Percentiles rank a stretch among this genome's conserved stretches.
Evolutionary conservation across 2,113 vertebrate species (phyloP).

Genomic region (Orthochromis malagaraziensis): DNA sequence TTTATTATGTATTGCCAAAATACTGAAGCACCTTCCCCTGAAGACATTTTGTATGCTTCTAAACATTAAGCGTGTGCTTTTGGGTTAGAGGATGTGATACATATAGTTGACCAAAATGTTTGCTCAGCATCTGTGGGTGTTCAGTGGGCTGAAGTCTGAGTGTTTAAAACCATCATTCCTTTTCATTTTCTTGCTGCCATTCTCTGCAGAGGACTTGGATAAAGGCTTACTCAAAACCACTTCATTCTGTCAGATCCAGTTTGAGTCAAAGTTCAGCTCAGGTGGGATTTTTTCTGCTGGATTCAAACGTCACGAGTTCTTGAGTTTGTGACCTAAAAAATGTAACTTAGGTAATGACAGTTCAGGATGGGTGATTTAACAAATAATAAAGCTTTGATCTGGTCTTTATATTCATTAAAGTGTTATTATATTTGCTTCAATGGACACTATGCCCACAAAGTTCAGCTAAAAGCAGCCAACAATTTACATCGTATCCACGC

Average conservation of each 20-base stretch:
- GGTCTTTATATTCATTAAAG: background rate
- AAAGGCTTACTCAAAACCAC: background rate
- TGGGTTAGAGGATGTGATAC: background rate
- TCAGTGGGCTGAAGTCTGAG: background rate
- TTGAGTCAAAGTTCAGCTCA: background rate
- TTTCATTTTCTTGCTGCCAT: background rate
- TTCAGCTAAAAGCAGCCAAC: background rate
- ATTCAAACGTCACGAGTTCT: background rate
- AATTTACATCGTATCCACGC: background rate
- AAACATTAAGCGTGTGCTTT: background rate
- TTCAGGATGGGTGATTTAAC: background rate
- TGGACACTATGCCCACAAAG: background rate
- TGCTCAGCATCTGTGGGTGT: background rate
- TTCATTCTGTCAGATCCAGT: background rate
- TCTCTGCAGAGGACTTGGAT: background rate
- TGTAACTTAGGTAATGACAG: background rate
- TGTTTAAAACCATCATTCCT: background rate
- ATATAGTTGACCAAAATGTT: background rate
- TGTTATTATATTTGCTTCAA: background rate
- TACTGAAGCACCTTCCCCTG: background rate
- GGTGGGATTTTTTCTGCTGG: background rate
- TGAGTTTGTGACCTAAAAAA: background rate
- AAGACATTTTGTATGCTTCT: background rate
- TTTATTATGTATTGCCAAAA: background rate
- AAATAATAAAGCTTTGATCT: background rate